A percentile compares a stretch with the other conserved stretches of the same genome.
These are phyloP conservation scores for Meda fulgida DNA, from an alignment of 2,797 vertebrate genomes.

Conservation along the genomic window DNA sequence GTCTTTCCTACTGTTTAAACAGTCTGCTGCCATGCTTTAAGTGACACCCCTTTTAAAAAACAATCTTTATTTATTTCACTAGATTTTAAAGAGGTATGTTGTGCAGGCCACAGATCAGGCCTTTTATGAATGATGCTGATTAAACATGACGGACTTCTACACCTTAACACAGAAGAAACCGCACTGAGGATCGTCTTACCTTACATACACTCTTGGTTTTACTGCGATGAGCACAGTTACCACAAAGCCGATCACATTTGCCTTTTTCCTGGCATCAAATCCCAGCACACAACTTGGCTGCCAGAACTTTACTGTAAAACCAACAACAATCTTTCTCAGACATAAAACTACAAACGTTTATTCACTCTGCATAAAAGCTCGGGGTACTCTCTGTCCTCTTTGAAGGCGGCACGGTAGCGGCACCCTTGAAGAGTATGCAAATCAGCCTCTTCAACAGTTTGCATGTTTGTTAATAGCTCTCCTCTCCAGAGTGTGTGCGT, in stretches of 20 bases:
- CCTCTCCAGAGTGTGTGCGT: conserved; percentile 46
- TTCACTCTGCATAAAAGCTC: conserved; percentile 38
- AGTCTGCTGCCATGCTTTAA: neutral
- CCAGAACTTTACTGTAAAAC: conserved; percentile 35
- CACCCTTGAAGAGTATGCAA: conserved; percentile 71
- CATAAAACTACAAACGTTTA: conserved; percentile 35
- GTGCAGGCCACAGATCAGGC: neutral
- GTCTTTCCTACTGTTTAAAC: neutral
- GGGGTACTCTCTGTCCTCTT: conserved; percentile 27
- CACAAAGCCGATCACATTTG: conserved; percentile 25
- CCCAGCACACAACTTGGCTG: conserved; percentile 11
- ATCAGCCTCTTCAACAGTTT: conserved; percentile 61
- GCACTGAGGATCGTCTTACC: conserved; percentile 27
- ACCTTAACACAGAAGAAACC: conserved; percentile 29
- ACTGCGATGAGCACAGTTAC: conserved; percentile 16
- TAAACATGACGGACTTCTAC: conserved; percentile 66
- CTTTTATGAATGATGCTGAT: conserved; percentile 49
- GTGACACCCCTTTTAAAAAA: neutral
- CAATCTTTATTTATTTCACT: neutral
- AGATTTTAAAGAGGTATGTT: neutral
- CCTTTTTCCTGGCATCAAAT: conserved; percentile 14
- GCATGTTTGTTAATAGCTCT: conserved; percentile 70
- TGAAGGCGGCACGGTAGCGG: conserved; percentile 53
- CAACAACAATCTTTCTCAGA: conserved; percentile 34
- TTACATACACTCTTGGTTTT: conserved; percentile 18